These are phyloP conservation scores for Acropora yongei DNA, from an alignment of 64 coral and sea anemone species.

Conservation along the genomic window DNA sequence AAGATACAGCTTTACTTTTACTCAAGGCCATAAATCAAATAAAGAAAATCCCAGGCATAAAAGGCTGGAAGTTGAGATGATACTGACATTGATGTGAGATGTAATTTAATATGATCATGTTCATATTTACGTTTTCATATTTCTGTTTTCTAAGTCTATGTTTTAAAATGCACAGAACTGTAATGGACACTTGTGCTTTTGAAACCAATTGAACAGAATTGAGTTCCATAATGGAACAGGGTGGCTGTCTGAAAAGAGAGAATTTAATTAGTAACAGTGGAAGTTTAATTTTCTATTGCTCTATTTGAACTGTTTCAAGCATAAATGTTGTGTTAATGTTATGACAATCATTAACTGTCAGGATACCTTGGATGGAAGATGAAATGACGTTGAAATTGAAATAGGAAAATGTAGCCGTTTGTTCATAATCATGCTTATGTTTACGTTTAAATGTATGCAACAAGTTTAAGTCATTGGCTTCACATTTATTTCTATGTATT, in stretches of 20 bases:
- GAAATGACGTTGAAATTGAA: neutral
- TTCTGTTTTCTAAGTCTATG: neutral
- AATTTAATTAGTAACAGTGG: conserved; percentile 2
- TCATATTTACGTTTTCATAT: conserved; percentile 7
- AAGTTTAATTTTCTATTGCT: neutral
- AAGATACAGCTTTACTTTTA: conserved; percentile 30
- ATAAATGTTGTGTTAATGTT: conserved; percentile 15
- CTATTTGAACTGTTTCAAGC: neutral
- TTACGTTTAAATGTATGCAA: conserved; percentile 1
- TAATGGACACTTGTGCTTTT: conserved; percentile 1
- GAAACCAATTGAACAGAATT: conserved; percentile 3
- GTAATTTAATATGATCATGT: conserved; percentile 11
- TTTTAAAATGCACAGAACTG: neutral
- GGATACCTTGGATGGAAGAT: neutral
- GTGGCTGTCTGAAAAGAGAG: neutral
- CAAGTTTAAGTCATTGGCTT: neutral
- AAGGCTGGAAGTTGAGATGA: neutral
- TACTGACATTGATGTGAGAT: neutral
- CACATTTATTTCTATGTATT: too few species aligned
- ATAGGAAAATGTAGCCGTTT: conserved; percentile 2
- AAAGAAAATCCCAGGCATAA: conserved; percentile 46
- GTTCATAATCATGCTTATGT: conserved; percentile 7
- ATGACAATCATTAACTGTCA: neutral
- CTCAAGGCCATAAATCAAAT: conserved; percentile 18
- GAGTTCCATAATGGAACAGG: neutral